Evolutionary conservation across 2,797 vertebrate genomes (phyloP), one percentile per base, ranked within the genome.

Genomic region (Pelochelys cantorii): DNA sequence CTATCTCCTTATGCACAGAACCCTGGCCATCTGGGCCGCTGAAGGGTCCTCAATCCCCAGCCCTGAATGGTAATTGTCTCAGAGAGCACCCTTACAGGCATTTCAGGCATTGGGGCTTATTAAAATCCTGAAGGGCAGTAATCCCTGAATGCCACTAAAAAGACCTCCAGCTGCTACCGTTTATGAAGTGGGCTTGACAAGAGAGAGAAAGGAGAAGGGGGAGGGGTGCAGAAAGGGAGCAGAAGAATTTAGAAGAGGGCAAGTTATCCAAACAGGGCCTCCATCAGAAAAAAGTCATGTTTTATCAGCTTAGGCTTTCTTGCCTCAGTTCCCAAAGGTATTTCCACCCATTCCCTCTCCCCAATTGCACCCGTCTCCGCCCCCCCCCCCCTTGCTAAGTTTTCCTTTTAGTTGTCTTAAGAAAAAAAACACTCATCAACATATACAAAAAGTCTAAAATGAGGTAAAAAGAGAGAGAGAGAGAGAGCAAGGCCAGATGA

Each of bases 41-140:
- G 90, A 96, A 98, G 97, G 93, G 97, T 95, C 92, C 96, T 97
- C 95, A 89, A 54, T 97, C 90, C 93, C 95, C 93, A 97, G 96
- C 97, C 96, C 81, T 97, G 97, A 98, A 97, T 96, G 95, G 97
- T 96, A 98, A 98, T 98, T 98, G 97, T 98, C 98, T 97, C 96
- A 97, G 97, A 97, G 97, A 98, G 98, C 95, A 97, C 95, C 98
- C 98, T 98, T 97, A 97, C 97, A 98, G 97, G 97, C 97, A 96
- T 97, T 97, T 96, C 96, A 97, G 97, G 96, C 97, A 97, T 97
- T 95, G 93, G 92, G 96, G 97, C 97, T 98, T 98, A 98, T 98
- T 98, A 98, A 98, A 98, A 98, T 98, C 98, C 98, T 98, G 90
- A 98, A 98, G 98, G 98, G 97, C 98, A 98, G 97, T 98, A 98